Base-by-base conservation (phyloP, 2,797 vertebrate species). In the Enteromius mattozi region DNA sequence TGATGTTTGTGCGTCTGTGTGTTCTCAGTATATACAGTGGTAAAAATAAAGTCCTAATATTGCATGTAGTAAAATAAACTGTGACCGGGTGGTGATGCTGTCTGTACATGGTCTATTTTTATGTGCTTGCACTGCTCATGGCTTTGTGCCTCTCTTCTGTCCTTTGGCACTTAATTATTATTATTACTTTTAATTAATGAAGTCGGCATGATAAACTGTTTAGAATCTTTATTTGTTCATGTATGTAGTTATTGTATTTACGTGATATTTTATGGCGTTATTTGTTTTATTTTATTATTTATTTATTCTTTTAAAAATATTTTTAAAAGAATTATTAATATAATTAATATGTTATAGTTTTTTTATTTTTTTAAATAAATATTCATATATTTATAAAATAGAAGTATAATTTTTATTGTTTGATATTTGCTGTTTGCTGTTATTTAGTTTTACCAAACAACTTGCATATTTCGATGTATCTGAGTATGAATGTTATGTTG, bases 11-110 rank as follows among this genome's bases (percentile, higher is more conserved):
- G 45, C 37, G 27, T 54, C 13, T 80, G 45, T 69, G 30, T 69
- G 27, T 45, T 45, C 16, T 51, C 10, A 21, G 63, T 51, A 27
- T 69, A 81, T 45, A 80, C 37, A 49, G 35, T 16, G 17, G 21
- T 59, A 59, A 82, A 79, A 79, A 80, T 54, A 45, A 68, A 85
- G 70, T 33, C 10, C 14, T 74, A 81, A 78, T 49, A 78, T 59
- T 77, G 54, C 42, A 47, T 66, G 49, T 21, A 45, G 14, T 30
- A 40, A n/a, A 47, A 70, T 85, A 75, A 86, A 74, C 75, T n/a
- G 13, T 54, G 33, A 72, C n/a, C 37, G 75, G 35, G 56, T 63
- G 65, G 35, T 42, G 27, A 21, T 72, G 35, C 30, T 75, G 71
- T 59, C 56, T 82, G 61, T 17, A 63, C 30, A 65, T 14, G 66